Evolutionary conservation across 2,888 invertebrate genomes (phyloP).

Genomic region (Stenodera caucasica): DNA sequence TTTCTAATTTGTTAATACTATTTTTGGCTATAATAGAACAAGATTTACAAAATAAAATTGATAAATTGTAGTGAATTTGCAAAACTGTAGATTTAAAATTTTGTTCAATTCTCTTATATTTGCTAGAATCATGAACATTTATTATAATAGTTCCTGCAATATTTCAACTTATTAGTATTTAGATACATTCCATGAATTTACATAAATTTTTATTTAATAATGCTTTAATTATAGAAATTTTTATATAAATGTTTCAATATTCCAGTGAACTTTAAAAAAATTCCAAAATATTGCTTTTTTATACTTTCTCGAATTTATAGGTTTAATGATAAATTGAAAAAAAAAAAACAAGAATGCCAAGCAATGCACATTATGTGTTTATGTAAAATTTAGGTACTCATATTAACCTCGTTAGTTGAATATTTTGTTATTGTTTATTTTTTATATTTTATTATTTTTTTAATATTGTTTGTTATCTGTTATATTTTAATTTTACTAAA

Average conservation of each 20-base stretch:
- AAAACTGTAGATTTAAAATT: neutral
- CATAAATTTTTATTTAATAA: constrained; percentile 11
- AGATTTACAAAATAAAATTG: neutral
- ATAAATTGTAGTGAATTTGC: constrained; percentile 17
- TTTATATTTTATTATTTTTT: neutral
- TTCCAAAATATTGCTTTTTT: neutral
- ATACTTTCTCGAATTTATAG: neutral
- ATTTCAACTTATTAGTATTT: constrained; percentile 18
- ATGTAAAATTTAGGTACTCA: constrained; percentile 13
- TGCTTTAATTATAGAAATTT: constrained; percentile 15
- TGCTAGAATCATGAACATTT: constrained; percentile 15
- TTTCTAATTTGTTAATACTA: constrained; percentile 4
- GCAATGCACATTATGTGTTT: constrained; percentile 20
- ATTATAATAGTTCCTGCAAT: constrained; percentile 27
- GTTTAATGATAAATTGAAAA: no score
- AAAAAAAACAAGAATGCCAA: constrained; percentile 1
- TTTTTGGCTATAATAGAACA: neutral
- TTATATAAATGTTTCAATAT: neutral
- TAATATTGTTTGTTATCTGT: constrained; percentile 6
- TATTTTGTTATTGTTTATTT: neutral
- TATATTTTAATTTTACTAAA: constrained; percentile 18
- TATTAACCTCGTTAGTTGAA: neutral
- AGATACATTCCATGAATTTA: constrained; percentile 18
- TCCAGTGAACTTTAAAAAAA: neutral
- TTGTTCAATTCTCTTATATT: neutral